Evolutionary conservation across 2,797 vertebrate genomes (phyloP), one percentile per base, ranked within the genome.

Genomic region (Enteromius trimaculatus): DNA sequence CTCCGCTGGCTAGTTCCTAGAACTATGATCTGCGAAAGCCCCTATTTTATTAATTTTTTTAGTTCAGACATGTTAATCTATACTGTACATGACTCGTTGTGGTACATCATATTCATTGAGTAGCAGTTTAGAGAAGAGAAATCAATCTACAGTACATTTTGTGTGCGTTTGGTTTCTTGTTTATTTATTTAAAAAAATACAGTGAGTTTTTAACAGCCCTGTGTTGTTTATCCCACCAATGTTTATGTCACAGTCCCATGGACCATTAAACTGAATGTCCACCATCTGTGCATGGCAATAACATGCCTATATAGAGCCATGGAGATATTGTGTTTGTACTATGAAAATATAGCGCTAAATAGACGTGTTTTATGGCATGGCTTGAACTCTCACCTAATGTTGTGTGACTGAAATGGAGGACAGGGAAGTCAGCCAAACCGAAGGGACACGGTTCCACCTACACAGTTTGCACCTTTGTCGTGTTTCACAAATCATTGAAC

Each of bases 401-500:
- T 60, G 74, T 82, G 85, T 60, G 68, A 88, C 81, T 80, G 60
- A 68, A 74, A 78, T 26, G 69, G 29, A 82, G 71, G 31, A 60
- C 51, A 64, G 71, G 65, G 66, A 85, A 79, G 84, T 66, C 72
- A 79, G 84, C 84, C 83, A 81, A 71, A 85, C 62, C 39, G 62
- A 84, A 37, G 81, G 78, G 82, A 80, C 60, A 64, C 82, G 72
- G 68, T 81, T 71, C 65, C 78, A 72, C 82, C 17, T 37, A 44
- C 29, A 6, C 19, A 23, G 64, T 62, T 55, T 49, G 60, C 62
- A 44, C 37, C 55, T 80, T 75, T 60, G 68, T 87, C 86, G 39
- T 83, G 68, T 86, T 87, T 86, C 82, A 87, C 87, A 87, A 86
- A 80, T 86, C 86, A 82, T 76, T 86, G 84, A 85, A 76, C 81